A percentile compares a stretch with the other conserved stretches of the same genome.
Evolutionary conservation across 2,113 vertebrate genomes (phyloP).

Genomic region (Sarotherodon lohbergeri): DNA sequence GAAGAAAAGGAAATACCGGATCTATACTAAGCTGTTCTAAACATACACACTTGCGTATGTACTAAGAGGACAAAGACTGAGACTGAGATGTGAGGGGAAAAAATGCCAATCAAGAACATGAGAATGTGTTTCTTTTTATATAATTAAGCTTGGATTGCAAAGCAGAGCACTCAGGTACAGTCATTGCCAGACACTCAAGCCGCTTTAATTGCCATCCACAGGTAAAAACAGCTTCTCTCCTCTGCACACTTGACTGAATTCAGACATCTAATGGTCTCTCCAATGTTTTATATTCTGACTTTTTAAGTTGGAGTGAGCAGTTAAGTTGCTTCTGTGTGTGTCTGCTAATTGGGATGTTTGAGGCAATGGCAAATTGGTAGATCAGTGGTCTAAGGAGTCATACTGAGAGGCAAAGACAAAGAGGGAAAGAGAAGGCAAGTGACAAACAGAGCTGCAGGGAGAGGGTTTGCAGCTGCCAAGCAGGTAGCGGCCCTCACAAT

Average conservation of each 20-base stretch:
- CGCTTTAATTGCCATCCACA: slow-evolving; percentile 16
- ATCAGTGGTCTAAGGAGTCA: background rate
- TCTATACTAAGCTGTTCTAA: background rate
- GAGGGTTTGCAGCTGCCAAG: slow-evolving; percentile 20
- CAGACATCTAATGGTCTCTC: slow-evolving; percentile 6
- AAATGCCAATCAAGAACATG: background rate
- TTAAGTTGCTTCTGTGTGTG: background rate
- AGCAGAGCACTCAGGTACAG: background rate
- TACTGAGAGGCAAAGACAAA: background rate
- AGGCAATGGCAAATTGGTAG: slow-evolving; percentile 1
- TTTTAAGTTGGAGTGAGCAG: slow-evolving; percentile 9
- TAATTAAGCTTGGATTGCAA: slow-evolving; percentile 2
- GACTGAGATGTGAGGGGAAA: background rate
- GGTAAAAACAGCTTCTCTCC: slow-evolving; percentile 11
- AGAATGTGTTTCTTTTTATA: background rate
- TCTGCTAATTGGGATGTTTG: slow-evolving; percentile 40
- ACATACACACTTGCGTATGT: background rate
- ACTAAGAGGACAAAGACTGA: background rate
- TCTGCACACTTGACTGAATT: slow-evolving; percentile 1
- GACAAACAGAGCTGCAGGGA: slow-evolving; percentile 11
- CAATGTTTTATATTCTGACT: background rate
- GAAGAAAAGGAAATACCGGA: background rate
- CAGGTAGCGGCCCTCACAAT: slow-evolving; percentile 34
- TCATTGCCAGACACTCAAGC: background rate
- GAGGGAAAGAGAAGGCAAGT: background rate